phyloP scores from a whole-genome alignment of 2,888 invertebrate genomes.

The Saturnia pavonia region DNA sequence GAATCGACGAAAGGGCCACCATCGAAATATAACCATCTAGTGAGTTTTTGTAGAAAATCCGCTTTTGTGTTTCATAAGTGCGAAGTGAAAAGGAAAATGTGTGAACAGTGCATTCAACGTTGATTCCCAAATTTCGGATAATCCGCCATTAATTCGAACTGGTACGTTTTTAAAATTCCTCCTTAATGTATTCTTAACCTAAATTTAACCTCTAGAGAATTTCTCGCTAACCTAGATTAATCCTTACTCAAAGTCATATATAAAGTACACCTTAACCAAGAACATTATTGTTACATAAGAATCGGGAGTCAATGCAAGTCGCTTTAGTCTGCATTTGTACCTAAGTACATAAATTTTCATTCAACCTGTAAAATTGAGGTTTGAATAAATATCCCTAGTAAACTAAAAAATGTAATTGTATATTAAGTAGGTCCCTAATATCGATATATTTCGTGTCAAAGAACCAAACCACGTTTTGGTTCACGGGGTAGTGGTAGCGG shows the following conservation, averaged over 20 bases:
- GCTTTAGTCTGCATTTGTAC: neutral
- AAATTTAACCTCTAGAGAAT: neutral
- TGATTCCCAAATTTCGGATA: constrained; percentile 50
- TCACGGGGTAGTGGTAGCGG: neutral
- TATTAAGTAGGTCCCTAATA: no score
- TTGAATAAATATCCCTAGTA: no score
- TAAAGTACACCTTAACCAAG: neutral
- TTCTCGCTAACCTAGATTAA: neutral
- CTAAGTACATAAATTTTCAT: neutral
- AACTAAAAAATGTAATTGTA: no score
- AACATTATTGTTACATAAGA: neutral
- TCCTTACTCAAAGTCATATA: neutral
- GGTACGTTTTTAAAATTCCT: constrained; percentile 23
- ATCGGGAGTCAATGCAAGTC: neutral
- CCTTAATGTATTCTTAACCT: neutral
- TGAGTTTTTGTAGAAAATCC: constrained; percentile 23
- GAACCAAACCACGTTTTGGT: neutral
- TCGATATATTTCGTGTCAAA: neutral
- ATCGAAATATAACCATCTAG: constrained; percentile 10
- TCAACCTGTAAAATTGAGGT: neutral
- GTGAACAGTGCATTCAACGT: constrained; percentile 71
- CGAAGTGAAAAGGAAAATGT: constrained; percentile 60
- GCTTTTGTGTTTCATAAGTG: constrained; percentile 42
- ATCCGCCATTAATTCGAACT: constrained; percentile 26
- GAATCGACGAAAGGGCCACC: constrained; percentile 75